These are phyloP conservation scores for Drosophila takahashii DNA, from an alignment of 1,140 invertebrate genomes.

Conservation along the genomic window DNA sequence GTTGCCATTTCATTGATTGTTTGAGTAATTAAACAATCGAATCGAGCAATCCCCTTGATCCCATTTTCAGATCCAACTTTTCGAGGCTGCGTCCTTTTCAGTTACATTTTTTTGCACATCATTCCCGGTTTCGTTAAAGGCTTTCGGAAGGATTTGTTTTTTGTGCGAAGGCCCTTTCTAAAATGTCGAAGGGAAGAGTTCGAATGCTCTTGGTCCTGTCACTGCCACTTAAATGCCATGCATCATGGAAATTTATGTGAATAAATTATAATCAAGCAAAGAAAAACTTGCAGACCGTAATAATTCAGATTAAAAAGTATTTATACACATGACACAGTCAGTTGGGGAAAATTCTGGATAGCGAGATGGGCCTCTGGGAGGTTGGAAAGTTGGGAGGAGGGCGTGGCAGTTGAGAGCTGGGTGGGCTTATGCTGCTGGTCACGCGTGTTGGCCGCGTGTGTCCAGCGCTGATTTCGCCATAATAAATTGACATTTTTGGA, in stretches of 20 bases:
- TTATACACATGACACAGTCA: constrained; percentile 66
- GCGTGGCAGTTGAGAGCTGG: constrained; percentile 3
- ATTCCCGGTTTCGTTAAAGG: constrained; percentile 11
- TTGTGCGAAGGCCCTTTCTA: constrained; percentile 8
- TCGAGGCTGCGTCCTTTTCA: constrained; percentile 38
- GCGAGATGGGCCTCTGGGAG: background rate
- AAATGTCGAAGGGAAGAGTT: constrained; percentile 41
- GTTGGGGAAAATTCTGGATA: background rate
- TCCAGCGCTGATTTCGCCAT: constrained; percentile 64
- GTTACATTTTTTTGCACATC: constrained; percentile 2
- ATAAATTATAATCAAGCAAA: constrained; percentile 73
- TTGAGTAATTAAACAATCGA: constrained; percentile 51
- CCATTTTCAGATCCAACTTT: constrained; percentile 38
- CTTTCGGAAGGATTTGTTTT: constrained; percentile 24
- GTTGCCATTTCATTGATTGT: constrained; percentile 17
- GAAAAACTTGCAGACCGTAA: constrained; percentile 55
- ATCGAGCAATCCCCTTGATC: constrained; percentile 39
- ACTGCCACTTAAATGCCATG: constrained; percentile 74
- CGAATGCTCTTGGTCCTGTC: constrained; percentile 51
- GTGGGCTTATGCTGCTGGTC: constrained; percentile 43
- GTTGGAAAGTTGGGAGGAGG: background rate
- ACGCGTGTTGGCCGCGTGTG: constrained; percentile 50
- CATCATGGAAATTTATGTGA: constrained; percentile 77
- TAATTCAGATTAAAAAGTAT: constrained; percentile 79
- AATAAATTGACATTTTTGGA: constrained; percentile 76